Percentiles rank a stretch among this genome's conserved stretches.
These are phyloP conservation scores for Ochlodes sylvanus DNA, from an alignment of 2,888 invertebrate species.

Conservation along the genomic window DNA sequence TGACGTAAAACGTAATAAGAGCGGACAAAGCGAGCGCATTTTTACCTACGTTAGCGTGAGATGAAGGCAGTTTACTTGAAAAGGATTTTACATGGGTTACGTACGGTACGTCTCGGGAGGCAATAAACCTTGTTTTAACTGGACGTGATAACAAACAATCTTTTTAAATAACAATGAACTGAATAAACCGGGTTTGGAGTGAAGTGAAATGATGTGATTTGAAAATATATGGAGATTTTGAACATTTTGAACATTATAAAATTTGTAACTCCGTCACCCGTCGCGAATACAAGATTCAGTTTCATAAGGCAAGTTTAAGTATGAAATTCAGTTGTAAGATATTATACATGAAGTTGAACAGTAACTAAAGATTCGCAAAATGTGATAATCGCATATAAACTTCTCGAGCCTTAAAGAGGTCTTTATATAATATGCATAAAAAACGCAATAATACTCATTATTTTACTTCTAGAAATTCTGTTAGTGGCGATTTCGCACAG, in stretches of 20 bases:
- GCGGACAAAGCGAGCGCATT: conserved; percentile 56
- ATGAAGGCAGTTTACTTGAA: conserved; percentile 65
- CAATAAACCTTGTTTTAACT: conserved; percentile 69
- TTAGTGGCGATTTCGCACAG: too few relatives aligned
- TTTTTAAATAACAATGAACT: conserved; percentile 47
- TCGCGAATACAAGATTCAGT: neutral
- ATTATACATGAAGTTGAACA: conserved; percentile 6
- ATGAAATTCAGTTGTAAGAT: conserved; percentile 1
- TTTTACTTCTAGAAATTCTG: too few relatives aligned
- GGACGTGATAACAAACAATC: conserved; percentile 64
- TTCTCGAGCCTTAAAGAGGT: neutral
- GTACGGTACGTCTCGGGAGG: conserved; percentile 63
- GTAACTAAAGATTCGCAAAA: neutral
- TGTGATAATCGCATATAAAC: neutral
- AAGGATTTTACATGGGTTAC: conserved; percentile 64
- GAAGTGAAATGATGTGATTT: neutral
- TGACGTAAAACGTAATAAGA: conserved; percentile 36
- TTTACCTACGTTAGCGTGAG: conserved; percentile 56
- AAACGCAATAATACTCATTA: too few relatives aligned
- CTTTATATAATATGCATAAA: neutral
- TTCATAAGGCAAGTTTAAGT: neutral
- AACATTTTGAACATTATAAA: too few relatives aligned
- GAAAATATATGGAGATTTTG: too few relatives aligned
- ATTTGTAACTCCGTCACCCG: neutral
- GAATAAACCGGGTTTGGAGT: neutral